Conservation (phyloP, 2,888 invertebrate genomes). For the Strigamia transsilvanica region DNA sequence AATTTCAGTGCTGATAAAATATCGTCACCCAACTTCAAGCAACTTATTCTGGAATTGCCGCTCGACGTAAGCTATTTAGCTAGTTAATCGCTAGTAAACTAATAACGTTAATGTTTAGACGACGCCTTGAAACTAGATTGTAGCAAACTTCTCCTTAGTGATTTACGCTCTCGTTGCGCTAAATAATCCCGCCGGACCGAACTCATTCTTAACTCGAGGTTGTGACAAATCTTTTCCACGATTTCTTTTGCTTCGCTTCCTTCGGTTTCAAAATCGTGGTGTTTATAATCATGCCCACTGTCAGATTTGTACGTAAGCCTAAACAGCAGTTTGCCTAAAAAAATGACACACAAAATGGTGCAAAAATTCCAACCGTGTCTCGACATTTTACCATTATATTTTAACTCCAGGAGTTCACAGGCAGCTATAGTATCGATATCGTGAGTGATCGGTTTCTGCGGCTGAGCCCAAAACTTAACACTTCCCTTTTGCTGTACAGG, state of each 20-base stretch:
- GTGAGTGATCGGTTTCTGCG: conserved; percentile 80
- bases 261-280: conserved; percentile 88
- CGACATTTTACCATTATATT: conserved; percentile 65
- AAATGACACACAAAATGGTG: neutral
- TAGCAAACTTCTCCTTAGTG: conserved; percentile 6
- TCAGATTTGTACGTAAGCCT: conserved; percentile 72
- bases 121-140: conserved; percentile 8
- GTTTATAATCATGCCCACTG: conserved; percentile 73
- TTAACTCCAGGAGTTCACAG: conserved; percentile 83
- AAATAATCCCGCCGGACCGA: conserved; percentile 83
- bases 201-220: conserved; percentile 82
- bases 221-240: conserved; percentile 85
- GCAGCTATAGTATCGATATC: conserved; percentile 86
- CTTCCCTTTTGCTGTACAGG: conserved; percentile 71
- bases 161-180: conserved; percentile 72
- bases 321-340: conserved; percentile 74
- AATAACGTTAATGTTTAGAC: conserved; percentile 2
- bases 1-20: neutral
- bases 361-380: neutral
- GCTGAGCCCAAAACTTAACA: conserved; percentile 66
- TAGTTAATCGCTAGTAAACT: neutral
- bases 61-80: neutral
- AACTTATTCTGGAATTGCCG: neutral
- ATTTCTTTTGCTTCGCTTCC: conserved; percentile 79
- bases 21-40: neutral